Base-by-base conservation (phyloP, 2,888 invertebrate species). In the Cephus pygmeus region DNA sequence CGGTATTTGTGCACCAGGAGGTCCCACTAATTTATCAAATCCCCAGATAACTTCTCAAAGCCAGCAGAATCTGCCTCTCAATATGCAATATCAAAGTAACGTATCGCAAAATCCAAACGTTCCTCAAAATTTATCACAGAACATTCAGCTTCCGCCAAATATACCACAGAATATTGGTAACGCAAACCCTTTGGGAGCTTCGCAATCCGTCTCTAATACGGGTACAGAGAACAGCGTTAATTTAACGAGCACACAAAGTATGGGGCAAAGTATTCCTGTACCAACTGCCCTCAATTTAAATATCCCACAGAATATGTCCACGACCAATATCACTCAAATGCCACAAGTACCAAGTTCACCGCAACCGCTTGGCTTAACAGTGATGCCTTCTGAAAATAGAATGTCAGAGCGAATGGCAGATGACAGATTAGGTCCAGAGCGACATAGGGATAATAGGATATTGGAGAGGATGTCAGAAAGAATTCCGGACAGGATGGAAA, bases 61-160 rank as follows among this genome's bases (percentile, higher is more conserved):
- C 77, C 89, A 87, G 68, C 90, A 12, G 77, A 89, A 75, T 30
- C 80, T 83, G 35, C 88, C 90, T 12, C 80, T 91, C 23, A 91
- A 89, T 76, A 90, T 91, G 89, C 91, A 91, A 76, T 91, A 91
- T 75, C 79, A 81, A 11, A 79, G 80, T 3, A 88, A 83, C 69
- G 85, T 89, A 31, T 86, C 88, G 69, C 86, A 88, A 4, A 86
- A 88, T 34, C 91, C 91, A 79, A 90, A 86, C 34, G 84, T 91
- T 78, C 91, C 91, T 34, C 90, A 91, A 75, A 91, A 91, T 77
- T 81, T 91, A n/a, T 86, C 90, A 12, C 90, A 90, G 69, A 87
- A 80, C 69, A 86, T 90, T 71, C 87, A 88, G 74, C 83, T 88
- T 80, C 84, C 87, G 9, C 83, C 84, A 9, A 85, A 81, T 69